A percentile compares a stretch with the other conserved stretches of the same genome.
phyloP scores from a whole-genome alignment of 2,888 invertebrate genomes.

The Nudaria mundana region DNA sequence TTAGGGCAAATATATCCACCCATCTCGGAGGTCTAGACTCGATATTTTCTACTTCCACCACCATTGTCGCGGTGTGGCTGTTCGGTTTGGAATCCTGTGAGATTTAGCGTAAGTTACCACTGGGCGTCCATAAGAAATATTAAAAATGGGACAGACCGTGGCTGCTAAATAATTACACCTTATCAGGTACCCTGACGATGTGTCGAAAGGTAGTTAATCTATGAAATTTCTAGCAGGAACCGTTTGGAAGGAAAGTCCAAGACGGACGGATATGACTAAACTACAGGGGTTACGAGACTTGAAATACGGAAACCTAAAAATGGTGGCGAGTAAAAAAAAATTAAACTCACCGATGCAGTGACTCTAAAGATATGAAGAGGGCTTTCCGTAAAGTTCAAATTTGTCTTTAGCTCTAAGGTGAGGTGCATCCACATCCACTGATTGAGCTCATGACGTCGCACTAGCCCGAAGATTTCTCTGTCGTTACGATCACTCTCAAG shows the following conservation, averaged over 20 bases:
- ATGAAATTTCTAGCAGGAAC: too few relatives aligned
- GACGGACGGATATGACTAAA: too few relatives aligned
- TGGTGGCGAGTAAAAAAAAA: too few relatives aligned
- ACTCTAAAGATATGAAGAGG: constrained; percentile 79
- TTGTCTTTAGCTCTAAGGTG: constrained; percentile 46
- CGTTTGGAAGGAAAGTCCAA: too few relatives aligned
- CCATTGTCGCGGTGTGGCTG: constrained; percentile 62
- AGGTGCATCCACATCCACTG: constrained; percentile 58
- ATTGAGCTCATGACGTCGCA: constrained; percentile 37
- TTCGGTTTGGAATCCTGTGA: constrained; percentile 67
- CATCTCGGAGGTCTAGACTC: constrained; percentile 82
- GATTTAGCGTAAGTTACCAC: too few relatives aligned
- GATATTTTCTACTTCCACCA: constrained; percentile 81
- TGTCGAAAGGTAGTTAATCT: too few relatives aligned
- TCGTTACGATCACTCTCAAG: constrained; percentile 63
- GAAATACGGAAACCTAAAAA: too few relatives aligned
- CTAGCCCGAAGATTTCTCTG: constrained; percentile 57
- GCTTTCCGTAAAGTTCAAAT: constrained; percentile 68
- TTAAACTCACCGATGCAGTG: constrained; percentile 73
- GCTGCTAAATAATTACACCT: too few relatives aligned
- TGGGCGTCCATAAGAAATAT: too few relatives aligned
- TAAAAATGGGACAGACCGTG: too few relatives aligned
- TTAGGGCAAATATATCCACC: constrained; percentile 78
- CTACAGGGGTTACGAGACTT: too few relatives aligned
- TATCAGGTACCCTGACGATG: too few relatives aligned